Base-by-base conservation (phyloP, 2,888 invertebrate species). In the Poecilus cupreus region DNA sequence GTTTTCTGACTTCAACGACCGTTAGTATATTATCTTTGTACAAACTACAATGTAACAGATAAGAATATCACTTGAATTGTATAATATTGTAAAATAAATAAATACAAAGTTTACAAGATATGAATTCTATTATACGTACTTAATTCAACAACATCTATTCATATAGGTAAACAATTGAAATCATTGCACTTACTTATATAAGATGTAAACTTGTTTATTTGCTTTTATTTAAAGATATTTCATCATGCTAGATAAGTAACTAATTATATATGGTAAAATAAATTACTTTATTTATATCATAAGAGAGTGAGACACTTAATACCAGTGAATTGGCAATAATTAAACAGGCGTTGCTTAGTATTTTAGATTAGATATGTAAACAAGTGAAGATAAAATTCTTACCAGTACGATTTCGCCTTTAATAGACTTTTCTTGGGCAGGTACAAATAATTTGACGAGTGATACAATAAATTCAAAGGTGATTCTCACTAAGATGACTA, bases 401-500 rank as follows among this genome's bases (percentile, higher is more conserved):
- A 96, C 96, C 90, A 97, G 89, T 81, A 96, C 93, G 82, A 95
- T 92, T 89, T 97, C 96, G 6, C 93, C 94, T 77, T 91, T 91
- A 3, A 97, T 93, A 1, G 87, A 82, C 82, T 84, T 85, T 81
- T 84, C 83, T 43, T 80, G 24, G 6, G 84, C 83, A 6, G 85
- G 85, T 72, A 82, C 74, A 70, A 83, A 39, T 8, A 54, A 20
- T 39, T 72, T 51, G 13, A 72, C 70, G 13, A 72, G 37, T 8
- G 72, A 10, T 20, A 22, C 43, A 5, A 51, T n/a, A 5, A 57
- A n/a, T 43, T 72, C 54, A 57, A 6, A 39, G 5, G 18, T 57
- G 3, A 24, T 18, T 75, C 16, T 49, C 18, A 51, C 0, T n/a
- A 75, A 51, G 6, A 75, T 11, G 1, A 51, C 0, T 13, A 75